Base-by-base conservation (phyloP, 64 coral and sea anemone species). In the Montipora cactus region DNA sequence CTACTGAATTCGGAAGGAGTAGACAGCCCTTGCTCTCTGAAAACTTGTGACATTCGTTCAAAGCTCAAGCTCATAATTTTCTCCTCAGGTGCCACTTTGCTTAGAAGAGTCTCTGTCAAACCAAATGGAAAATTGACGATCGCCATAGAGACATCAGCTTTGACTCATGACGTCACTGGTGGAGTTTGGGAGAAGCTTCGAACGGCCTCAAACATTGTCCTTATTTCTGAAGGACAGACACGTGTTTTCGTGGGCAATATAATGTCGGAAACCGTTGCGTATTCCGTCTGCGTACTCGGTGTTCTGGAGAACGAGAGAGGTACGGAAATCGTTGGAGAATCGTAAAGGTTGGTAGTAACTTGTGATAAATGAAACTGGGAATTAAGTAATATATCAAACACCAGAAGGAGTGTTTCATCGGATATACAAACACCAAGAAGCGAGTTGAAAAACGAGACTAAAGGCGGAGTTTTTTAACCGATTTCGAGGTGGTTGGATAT, bases 161-260 rank as follows among this genome's bases (percentile, higher is more conserved):
- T 92, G 37, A 47, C 67, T 52, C 95, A 97, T 89, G 95, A 97
- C 79, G 89, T 94, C 78, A 97, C 95, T 49, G 95, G 89, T 69
- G 95, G 95, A 14, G 84, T 97, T 64, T 81, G 77, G 20, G 92
- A 89, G 64, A 97, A 97, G 25, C 83, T 97, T 14, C 82, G 91
- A 75, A 91, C 95, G 55, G 93, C 93, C 5, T 73, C 83, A 13
- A 97, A 88, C 51, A 97, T 97, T n/a, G 61, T 97, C n/a, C 94
- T 15, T 21, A 72, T 49, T 61, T 91, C 95, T 72, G 21, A 61
- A 22, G 88, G 88, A 5, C 22, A 78, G 28, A 94, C 95, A 0
- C 81, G 87, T 52, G 95, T 94, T n/a, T 97, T 97, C 88, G 95
- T 97, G 5, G 73, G 89, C 37, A 90, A 91, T 21, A 58, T 97